Evolutionary conservation across 2,888 invertebrate species (phyloP).

Genomic region (Acrobasis repandana): DNA sequence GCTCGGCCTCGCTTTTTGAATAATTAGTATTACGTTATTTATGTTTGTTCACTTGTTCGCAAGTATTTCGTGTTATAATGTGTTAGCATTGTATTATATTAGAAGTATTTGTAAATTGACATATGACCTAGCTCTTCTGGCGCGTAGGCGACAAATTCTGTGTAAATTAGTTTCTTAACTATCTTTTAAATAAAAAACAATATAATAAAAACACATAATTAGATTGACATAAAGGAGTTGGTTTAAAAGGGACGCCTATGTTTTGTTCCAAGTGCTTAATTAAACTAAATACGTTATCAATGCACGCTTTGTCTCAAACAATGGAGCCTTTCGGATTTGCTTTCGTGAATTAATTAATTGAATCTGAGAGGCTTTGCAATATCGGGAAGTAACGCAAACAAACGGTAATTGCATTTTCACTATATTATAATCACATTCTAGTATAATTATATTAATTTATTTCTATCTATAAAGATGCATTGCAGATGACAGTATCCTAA

Average conservation of each 20-base stretch:
- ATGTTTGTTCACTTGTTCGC: too few relatives aligned
- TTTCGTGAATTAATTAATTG: slow-evolving; percentile 20
- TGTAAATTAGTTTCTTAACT: too few relatives aligned
- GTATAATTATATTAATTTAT: slow-evolving; percentile 31
- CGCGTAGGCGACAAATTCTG: too few relatives aligned
- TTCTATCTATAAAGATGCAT: slow-evolving; percentile 39
- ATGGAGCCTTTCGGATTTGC: slow-evolving; percentile 16
- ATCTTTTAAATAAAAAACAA: too few relatives aligned
- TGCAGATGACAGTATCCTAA: slow-evolving; percentile 80
- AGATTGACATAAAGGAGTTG: background rate
- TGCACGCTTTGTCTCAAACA: slow-evolving; percentile 15
- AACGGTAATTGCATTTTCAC: slow-evolving; percentile 24
- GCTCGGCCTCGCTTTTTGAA: too few relatives aligned
- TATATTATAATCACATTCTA: slow-evolving; percentile 15
- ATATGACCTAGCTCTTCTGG: too few relatives aligned
- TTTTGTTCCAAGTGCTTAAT: background rate
- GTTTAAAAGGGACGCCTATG: background rate
- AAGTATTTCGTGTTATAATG: too few relatives aligned
- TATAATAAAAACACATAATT: too few relatives aligned
- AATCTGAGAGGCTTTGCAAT: slow-evolving; percentile 22
- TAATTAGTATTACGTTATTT: too few relatives aligned
- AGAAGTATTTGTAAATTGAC: too few relatives aligned
- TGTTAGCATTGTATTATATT: too few relatives aligned
- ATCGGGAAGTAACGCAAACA: slow-evolving; percentile 17
- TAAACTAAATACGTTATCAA: slow-evolving; percentile 14